Conservation (phyloP, 35 echinoderm and acorn worm genomes). For the Lytechinus pictus region DNA sequence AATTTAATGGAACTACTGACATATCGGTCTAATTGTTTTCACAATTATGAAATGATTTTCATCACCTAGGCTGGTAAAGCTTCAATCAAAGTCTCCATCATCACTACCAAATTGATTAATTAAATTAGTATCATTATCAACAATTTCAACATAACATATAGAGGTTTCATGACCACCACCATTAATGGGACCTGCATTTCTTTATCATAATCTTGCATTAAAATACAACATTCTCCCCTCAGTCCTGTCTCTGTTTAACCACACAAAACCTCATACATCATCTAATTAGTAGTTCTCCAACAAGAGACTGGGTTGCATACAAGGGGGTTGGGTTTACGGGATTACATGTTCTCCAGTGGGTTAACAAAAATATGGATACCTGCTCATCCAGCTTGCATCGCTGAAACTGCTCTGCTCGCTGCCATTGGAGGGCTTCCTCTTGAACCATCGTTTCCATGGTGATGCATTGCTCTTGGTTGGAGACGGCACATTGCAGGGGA, state of each 20-base stretch:
- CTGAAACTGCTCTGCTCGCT: constrained; percentile 76
- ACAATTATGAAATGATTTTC: too few species aligned
- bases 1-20: too few species aligned
- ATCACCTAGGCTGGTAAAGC: too few species aligned
- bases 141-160: not conserved
- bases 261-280: too few species aligned
- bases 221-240: not conserved
- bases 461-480: constrained; percentile 26
- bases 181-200: not conserved
- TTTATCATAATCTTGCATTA: too few species aligned
- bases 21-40: too few species aligned
- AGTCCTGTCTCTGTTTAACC: too few species aligned
- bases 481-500: not conserved
- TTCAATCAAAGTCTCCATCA: not conserved
- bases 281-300: too few species aligned
- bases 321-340: too few species aligned
- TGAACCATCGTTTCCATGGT: constrained; percentile 59
- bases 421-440: constrained; percentile 62
- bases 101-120: not conserved
- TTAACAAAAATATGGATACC: not conserved
- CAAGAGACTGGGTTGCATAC: too few species aligned
- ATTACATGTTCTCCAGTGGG: too few species aligned
- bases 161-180: not conserved
- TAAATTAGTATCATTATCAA: not conserved
- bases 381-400: constrained; percentile 73